Evolutionary conservation across 2,888 invertebrate species (phyloP), one percentile per base, ranked within the genome.

Genomic region (Eremobia ochroleuca): DNA sequence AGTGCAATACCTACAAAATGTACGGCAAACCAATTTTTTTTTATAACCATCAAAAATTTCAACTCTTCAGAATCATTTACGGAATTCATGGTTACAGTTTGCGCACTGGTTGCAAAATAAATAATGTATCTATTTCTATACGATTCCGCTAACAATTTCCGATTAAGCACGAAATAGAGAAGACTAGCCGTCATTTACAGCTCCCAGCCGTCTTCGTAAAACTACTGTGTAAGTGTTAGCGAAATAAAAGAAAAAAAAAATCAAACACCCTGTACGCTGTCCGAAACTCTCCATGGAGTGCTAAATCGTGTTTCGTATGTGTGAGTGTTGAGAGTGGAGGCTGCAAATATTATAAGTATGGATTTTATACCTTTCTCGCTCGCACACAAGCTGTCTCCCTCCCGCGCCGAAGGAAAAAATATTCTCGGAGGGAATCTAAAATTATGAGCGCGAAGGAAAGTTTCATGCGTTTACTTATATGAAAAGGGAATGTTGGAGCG

Each of bases 261-360:
- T 15, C 18, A 34, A 90, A 81, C 96, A 92, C 25, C 91, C 91
- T 95, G 90, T 96, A 93, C 81, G 85, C 62, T 87, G 94, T 95
- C 95, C 94, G 92, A 95, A 94, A 94, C 92, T 95, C 96, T 95
- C 95, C 89, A 92, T 93, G 94, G 96, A 96, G 95, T 92, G 94
- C 93, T 95, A 95, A 96, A 95, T 95, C 95, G 95, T 90, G 89
- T 89, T 90, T 88, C 88, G 87, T 89, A 86, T 92, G 92, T 95
- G 96, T 95, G 96, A 89, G 95, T 92, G 94, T 92, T 91, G 92
- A 90, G 93, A 92, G 94, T 93, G 95, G 94, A 95, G 95, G 94
- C 95, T 95, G 96, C 96, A 96, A 97, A 97, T 97, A 97, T 97
- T 96, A 97, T 96, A 96, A 96, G 96, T 97, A 97, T 97, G 96